Base-by-base conservation (phyloP, 1,140 invertebrate species). In the Pseudomyrmex flavicornis region DNA sequence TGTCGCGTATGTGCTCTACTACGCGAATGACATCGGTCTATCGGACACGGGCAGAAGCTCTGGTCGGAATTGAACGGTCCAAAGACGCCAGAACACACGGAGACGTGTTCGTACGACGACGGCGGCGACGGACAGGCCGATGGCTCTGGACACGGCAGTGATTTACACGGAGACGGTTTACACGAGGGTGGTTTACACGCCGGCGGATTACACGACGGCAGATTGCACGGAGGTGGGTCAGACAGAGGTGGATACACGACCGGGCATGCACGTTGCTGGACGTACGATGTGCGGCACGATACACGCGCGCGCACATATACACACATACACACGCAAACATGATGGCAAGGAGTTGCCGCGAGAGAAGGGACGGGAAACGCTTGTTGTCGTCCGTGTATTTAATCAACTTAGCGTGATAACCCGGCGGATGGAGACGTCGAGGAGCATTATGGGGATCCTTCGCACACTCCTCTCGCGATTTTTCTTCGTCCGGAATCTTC, bases 341-440 rank as follows among this genome's bases (percentile, higher is more conserved):
- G 35, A 74, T 56, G 4, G 54, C 17, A 58, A 3, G 48, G 1
- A 20, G 22, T 5, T 50, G 35, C 35, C 9, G 20, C 44, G 52
- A 12, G 22, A 20, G 10, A 8, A 1, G 10, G 63, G 44, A 17
- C 5, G 20, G 46, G 13, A 10, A 22, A 69, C n/a, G 75, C 75
- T 13, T 69, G 52, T 79, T 46, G 65, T 79, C 76, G 54, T 66
- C 76, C 56, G 66, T 72, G 66, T 80, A 54, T 80, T 80, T 80
- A 80, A 80, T 80, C 76, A 70, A 80, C 76, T 80, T 80, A 70
- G 54, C 66, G 68, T 61, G 76, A 80, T 80, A 80, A 80, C 52
- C 44, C 44, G 44, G 17, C 52, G 62, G 74, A 77, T 77, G 54
- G 66, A 59, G 54, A 70, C 54, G 52, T 79, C 76, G 65, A 20